These are phyloP conservation scores for Ellobius talpinus DNA, from an alignment of 2,113 vertebrate species.

Conservation along the genomic window DNA sequence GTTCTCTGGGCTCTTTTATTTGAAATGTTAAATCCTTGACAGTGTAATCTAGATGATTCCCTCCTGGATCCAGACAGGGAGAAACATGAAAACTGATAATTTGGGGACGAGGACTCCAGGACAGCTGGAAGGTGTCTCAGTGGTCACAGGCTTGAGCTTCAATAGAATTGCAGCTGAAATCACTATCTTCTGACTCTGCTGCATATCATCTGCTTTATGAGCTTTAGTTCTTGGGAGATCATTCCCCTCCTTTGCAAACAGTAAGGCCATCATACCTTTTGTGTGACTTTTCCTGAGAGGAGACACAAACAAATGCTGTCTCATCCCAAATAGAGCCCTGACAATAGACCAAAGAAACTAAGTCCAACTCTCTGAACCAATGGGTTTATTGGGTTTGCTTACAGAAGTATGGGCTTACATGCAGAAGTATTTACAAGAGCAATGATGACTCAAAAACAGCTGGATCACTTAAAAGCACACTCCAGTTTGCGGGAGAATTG, in stretches of 20 bases:
- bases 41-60: neutral
- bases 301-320: neutral
- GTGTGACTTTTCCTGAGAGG: neutral
- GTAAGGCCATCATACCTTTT: neutral
- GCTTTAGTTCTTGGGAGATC: neutral
- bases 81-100: neutral
- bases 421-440: neutral
- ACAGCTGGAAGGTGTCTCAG: neutral
- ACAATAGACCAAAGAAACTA: neutral
- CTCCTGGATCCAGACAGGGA: neutral
- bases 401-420: too few relatives aligned
- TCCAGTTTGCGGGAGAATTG: too few relatives aligned
- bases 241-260: neutral
- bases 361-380: neutral
- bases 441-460: neutral
- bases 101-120: neutral
- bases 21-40: neutral
- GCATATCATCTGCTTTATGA: too few relatives aligned
- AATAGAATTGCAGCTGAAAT: neutral
- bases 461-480: neutral
- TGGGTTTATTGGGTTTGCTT: neutral
- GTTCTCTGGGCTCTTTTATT: neutral
- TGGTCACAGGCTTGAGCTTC: neutral
- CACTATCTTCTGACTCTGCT: rapidly evolving
- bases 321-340: neutral